Conservation (phyloP, 2,113 vertebrate species). For the Alosa alosa region DNA sequence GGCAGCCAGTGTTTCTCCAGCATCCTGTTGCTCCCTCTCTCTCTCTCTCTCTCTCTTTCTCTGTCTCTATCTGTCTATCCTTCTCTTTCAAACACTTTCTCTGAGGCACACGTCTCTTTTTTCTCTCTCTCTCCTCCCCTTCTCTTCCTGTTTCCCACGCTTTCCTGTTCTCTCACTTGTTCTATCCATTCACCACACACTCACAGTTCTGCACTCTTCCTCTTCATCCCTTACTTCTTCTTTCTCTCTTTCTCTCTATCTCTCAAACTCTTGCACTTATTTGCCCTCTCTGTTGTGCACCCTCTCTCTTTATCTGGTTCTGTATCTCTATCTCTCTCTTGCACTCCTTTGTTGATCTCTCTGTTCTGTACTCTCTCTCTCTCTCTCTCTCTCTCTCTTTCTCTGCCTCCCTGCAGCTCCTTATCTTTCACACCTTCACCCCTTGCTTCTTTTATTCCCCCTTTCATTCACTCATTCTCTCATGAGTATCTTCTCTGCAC, state of each 20-base stretch:
- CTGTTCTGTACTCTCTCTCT: background rate
- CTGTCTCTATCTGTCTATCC: too few species aligned
- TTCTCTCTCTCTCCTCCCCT: background rate
- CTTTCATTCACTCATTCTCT: background rate
- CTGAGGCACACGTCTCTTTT: background rate
- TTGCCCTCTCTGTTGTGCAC: background rate
- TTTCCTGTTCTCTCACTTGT: background rate
- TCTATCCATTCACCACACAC: background rate
- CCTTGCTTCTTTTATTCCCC: background rate
- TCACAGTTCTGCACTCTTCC: background rate
- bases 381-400: background rate
- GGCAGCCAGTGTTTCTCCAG: background rate
- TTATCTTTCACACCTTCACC: background rate
- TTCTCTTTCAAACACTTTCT: background rate
- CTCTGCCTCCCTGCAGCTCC: background rate
- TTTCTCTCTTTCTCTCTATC: background rate
- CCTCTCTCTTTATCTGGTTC: background rate
- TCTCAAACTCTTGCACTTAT: background rate
- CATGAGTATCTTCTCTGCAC: background rate
- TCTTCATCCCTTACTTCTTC: background rate
- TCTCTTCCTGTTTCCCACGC: background rate
- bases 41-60: background rate
- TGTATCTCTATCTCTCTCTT: background rate
- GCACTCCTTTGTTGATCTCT: background rate
- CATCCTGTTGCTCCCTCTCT: background rate